phyloP scores from a whole-genome alignment of 2,888 invertebrate genomes.

The Gisinianus flammeolus region DNA sequence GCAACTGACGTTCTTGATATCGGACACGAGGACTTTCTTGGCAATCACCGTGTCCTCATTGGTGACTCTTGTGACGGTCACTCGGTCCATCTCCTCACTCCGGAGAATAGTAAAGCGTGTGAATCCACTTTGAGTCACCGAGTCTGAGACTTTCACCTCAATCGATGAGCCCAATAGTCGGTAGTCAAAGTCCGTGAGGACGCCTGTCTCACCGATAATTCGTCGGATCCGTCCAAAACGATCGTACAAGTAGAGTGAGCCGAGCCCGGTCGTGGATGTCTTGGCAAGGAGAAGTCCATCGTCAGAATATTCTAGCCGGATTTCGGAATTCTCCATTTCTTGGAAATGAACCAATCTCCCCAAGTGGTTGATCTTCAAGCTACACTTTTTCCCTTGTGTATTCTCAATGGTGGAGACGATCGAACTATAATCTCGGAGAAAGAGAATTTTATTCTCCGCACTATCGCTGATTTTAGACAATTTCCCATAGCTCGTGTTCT shows the following conservation, averaged over 20 bases:
- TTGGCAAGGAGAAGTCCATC: slow-evolving; percentile 74
- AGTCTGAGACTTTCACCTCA: slow-evolving; percentile 55
- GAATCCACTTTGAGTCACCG: slow-evolving; percentile 48
- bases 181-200: slow-evolving; percentile 56
- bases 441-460: slow-evolving; percentile 89
- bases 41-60: slow-evolving; percentile 50
- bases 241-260: slow-evolving; percentile 66
- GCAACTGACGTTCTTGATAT: slow-evolving; percentile 56
- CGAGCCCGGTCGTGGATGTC: slow-evolving; percentile 58
- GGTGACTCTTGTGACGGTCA: slow-evolving; percentile 51
- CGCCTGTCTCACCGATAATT: slow-evolving; percentile 61
- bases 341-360: slow-evolving; percentile 84
- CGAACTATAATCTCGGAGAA: slow-evolving; percentile 88
- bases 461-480: slow-evolving; percentile 92
- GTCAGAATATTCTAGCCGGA: slow-evolving; percentile 86
- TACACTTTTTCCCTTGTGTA: slow-evolving; percentile 90
- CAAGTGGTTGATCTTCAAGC: slow-evolving; percentile 89
- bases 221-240: slow-evolving; percentile 65
- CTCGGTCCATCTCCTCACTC: slow-evolving; percentile 55
- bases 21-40: slow-evolving; percentile 49
- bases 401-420: slow-evolving; percentile 92
- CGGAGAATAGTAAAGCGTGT: slow-evolving; percentile 53
- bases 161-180: slow-evolving; percentile 50
- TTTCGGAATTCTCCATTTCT: slow-evolving; percentile 86
- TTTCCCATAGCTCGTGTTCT: slow-evolving; percentile 94